These are phyloP conservation scores for Matsumurasca onukii DNA, from an alignment of 1,140 invertebrate genomes.

Conservation along the genomic window DNA sequence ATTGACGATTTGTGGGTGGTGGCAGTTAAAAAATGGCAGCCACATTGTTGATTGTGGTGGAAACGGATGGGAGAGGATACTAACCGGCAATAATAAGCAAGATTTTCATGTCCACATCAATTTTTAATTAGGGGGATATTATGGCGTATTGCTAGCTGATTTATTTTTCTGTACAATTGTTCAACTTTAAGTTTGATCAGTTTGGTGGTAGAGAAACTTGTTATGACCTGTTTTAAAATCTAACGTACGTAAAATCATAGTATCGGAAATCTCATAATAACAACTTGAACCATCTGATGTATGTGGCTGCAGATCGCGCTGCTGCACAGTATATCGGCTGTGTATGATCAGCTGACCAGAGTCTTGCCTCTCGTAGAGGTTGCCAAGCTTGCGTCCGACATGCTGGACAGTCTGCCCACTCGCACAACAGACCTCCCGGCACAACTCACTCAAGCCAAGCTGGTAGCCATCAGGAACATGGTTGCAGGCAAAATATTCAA, in stretches of 20 bases:
- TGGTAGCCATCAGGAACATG: slow-evolving; percentile 69
- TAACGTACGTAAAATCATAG: too few species aligned
- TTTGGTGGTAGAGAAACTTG: too few species aligned
- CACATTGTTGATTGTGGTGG: too few species aligned
- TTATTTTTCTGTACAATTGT: slow-evolving; percentile 1
- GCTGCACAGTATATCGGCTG: slow-evolving; percentile 51
- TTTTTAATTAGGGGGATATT: too few species aligned
- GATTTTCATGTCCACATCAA: too few species aligned
- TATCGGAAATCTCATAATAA: neutral
- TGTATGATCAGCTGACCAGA: slow-evolving; percentile 50
- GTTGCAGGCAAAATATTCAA: slow-evolving; percentile 70
- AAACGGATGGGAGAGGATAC: too few species aligned
- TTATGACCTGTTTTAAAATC: too few species aligned
- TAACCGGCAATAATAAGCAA: too few species aligned
- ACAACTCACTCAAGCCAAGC: slow-evolving; percentile 68
- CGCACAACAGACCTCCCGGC: slow-evolving; percentile 55
- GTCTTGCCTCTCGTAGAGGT: slow-evolving; percentile 65
- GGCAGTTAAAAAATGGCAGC: too few species aligned
- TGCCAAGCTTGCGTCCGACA: slow-evolving; percentile 64
- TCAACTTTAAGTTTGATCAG: neutral
- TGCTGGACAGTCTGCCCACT: slow-evolving; percentile 65
- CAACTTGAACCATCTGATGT: neutral
- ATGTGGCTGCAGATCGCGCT: slow-evolving; percentile 55
- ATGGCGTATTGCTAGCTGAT: too few species aligned
- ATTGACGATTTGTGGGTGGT: too few species aligned